Evolutionary conservation across 2,888 invertebrate genomes (phyloP).

Genomic region (Acrocyrtus sp.): DNA sequence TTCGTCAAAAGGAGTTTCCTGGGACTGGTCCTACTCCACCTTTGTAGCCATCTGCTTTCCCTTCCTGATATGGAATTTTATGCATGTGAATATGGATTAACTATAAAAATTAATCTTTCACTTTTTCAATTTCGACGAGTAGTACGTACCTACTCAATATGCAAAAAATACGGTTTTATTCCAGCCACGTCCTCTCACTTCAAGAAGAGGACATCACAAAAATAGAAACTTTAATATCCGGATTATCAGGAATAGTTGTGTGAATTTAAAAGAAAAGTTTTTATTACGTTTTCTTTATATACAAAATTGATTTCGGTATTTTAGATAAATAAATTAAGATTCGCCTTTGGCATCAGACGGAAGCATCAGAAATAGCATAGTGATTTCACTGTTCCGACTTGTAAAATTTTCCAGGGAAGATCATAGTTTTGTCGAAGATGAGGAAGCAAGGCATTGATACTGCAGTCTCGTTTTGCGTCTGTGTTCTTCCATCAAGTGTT

Average conservation of each 20-base stretch:
- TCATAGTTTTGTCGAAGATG: conserved; percentile 37
- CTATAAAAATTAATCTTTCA: too few species aligned
- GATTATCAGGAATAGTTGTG: too few species aligned
- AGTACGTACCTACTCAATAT: too few species aligned
- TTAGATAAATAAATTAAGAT: not conserved
- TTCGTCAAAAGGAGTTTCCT: conserved; percentile 6
- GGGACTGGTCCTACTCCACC: too few species aligned
- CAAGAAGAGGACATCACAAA: too few species aligned
- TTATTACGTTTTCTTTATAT: not conserved
- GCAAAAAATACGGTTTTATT: too few species aligned
- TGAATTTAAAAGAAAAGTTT: not conserved
- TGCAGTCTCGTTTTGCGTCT: conserved; percentile 57
- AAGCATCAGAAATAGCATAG: conserved; percentile 18
- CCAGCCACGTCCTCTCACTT: too few species aligned
- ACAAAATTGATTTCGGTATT: not conserved
- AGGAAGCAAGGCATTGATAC: conserved; percentile 55
- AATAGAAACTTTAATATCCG: too few species aligned
- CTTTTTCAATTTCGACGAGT: too few species aligned
- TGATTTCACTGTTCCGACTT: not conserved
- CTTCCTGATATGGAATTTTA: too few species aligned
- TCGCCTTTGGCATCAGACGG: not conserved
- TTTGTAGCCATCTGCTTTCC: too few species aligned
- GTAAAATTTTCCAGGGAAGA: not conserved
- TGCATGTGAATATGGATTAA: too few species aligned
- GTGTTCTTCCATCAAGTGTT: conserved; percentile 70